Base-by-base conservation (phyloP, 23 tunicate species). In the Halocynthia aurantium region DNA sequence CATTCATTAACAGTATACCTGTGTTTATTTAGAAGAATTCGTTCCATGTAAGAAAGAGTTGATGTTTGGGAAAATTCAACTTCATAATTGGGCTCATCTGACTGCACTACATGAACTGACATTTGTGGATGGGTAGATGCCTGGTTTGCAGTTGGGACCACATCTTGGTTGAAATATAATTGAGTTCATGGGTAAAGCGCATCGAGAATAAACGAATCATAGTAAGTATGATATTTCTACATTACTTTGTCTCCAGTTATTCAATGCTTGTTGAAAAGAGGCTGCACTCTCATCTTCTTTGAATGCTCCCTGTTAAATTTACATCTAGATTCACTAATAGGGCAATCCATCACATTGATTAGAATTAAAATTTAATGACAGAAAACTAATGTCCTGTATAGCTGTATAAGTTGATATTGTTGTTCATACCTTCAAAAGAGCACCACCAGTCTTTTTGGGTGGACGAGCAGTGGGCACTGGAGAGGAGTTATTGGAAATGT, bases 241-340 rank as follows among this genome's bases (percentile, higher is more conserved):
- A 20, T 65, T 65, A 65, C 19, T 65, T 15, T 65, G 20, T 69
- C 92, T 78, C 98, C 98, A 92, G 31, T 81, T 82, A 10, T 52
- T 61, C 58, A 92, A 70, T 51, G 98, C 98, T 64, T 77, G 62
- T 69, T 92, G 87, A 75, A 92, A 92, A 31, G 92, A 77, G 56
- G 82, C 52, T 51, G 98, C 92, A 86, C 84, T 92, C 82, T 82
- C 85, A 70, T 82, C 85, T 67, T 92, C 98, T 70, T 92, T 60
- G 49, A 86, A 86, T 15, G 54, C 49, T 6, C 98, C 98, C 80
- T 82, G 56, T 13, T 8, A 53, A 54, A 73, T 52, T 1, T n/a
- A 60, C n/a, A 60, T 15, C n/a, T 15, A 15, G 17, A 31, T 31
- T 31, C 44, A 31, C 44, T 31, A 31, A 31, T n/a, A 31, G 4